Evolutionary conservation across 2,888 invertebrate species (phyloP).

Genomic region (Macaria notata): DNA sequence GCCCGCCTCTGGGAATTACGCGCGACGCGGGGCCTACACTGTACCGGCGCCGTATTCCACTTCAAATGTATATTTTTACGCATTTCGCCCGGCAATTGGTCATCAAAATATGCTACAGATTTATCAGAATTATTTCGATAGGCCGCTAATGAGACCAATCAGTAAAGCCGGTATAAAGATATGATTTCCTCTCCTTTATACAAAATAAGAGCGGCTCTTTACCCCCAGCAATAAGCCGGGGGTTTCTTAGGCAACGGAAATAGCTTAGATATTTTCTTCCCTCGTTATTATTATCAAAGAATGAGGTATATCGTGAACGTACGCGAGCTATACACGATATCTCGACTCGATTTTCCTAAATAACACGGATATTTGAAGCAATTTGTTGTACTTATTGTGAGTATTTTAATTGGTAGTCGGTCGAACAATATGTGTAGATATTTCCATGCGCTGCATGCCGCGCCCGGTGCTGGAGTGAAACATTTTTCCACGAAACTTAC

Average conservation of each 20-base stretch:
- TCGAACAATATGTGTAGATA: constrained; percentile 2
- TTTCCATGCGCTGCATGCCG: constrained; percentile 9
- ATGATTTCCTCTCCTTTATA: constrained; percentile 5
- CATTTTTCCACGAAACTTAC: constrained; percentile 31
- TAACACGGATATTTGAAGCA: constrained; percentile 2
- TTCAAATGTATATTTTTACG: constrained; percentile 20
- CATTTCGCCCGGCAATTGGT: constrained; percentile 2
- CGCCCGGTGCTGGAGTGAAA: constrained; percentile 9
- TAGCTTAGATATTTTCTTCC: constrained; percentile 8
- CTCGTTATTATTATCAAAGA: constrained; percentile 8
- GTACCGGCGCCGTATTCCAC: constrained; percentile 23
- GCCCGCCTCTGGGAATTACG: constrained; percentile 33
- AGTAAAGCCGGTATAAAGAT: constrained; percentile 6
- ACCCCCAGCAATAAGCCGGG: constrained; percentile 8
- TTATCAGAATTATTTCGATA: constrained; percentile 13
- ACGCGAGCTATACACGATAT: not conserved
- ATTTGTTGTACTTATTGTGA: not conserved
- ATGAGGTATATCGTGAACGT: not conserved
- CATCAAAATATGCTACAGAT: not conserved
- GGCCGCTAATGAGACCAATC: constrained; percentile 12
- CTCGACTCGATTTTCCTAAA: not conserved
- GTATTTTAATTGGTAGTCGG: constrained; percentile 22
- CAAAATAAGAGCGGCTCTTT: not conserved
- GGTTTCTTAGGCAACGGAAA: constrained; percentile 3
- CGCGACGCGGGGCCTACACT: constrained; percentile 21